These are phyloP conservation scores for Papilio helenus DNA, from an alignment of 1,140 invertebrate species.

Conservation along the genomic window DNA sequence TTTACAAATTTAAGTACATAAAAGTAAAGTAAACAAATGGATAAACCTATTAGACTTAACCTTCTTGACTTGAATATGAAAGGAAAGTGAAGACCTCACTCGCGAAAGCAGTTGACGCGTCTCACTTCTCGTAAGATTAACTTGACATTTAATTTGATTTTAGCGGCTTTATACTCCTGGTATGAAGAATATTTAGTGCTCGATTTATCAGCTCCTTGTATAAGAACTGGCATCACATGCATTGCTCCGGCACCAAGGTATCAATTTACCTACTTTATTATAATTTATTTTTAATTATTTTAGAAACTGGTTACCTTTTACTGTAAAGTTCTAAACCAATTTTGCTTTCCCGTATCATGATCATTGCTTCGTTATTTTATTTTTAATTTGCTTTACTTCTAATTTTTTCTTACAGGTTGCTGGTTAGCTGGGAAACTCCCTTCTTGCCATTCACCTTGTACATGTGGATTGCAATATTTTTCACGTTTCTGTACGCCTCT, in stretches of 20 bases:
- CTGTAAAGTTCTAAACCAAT: not conserved
- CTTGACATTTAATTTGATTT: slow-evolving; percentile 45
- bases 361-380: too few relatives aligned
- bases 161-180: slow-evolving; percentile 85
- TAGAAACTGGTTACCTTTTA: too few relatives aligned
- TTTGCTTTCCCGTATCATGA: too few relatives aligned
- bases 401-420: slow-evolving; percentile 50
- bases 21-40: too few relatives aligned
- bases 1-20: too few relatives aligned
- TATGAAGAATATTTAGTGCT: slow-evolving; percentile 82
- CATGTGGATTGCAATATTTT: slow-evolving; percentile 68
- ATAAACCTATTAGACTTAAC: too few relatives aligned
- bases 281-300: too few relatives aligned
- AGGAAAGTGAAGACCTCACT: too few relatives aligned
- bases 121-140: not conserved
- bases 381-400: too few relatives aligned
- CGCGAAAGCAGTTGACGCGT: not conserved
- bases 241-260: slow-evolving; percentile 84
- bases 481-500: slow-evolving; percentile 63
- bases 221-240: slow-evolving; percentile 84
- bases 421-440: slow-evolving; percentile 74
- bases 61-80: too few relatives aligned
- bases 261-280: not conserved
- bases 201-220: slow-evolving; percentile 82
- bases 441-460: slow-evolving; percentile 67